Conservation (phyloP, 1,140 invertebrate species). For the Elymnias hypermnestra region DNA sequence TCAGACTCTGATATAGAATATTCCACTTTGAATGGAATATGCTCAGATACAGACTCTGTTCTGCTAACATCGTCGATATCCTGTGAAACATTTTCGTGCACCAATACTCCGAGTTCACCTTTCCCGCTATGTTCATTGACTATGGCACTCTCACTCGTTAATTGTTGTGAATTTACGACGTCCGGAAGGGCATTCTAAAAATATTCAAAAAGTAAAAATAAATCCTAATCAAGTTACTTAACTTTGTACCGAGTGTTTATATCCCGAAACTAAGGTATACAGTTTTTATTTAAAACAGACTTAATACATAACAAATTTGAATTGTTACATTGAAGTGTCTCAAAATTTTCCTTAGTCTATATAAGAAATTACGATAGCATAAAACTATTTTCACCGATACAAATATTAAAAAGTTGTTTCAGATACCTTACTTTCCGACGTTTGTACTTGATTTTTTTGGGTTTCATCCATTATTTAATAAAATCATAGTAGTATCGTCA, state of each 20-base stretch:
- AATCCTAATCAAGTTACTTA: slow-evolving; percentile 20
- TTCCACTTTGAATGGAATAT: slow-evolving; percentile 54
- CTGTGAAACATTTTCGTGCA: slow-evolving; percentile 18
- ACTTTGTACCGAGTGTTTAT: background rate
- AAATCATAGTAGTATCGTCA: slow-evolving; percentile 59
- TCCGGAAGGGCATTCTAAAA: slow-evolving; percentile 74
- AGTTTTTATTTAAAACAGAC: no score
- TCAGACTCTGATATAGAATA: slow-evolving; percentile 48
- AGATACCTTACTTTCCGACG: slow-evolving; percentile 51
- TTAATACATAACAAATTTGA: background rate
- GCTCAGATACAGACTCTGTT: slow-evolving; percentile 62
- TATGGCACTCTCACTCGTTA: slow-evolving; percentile 37
- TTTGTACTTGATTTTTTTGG: slow-evolving; percentile 42
- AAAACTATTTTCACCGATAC: no score
- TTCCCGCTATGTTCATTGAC: slow-evolving; percentile 30
- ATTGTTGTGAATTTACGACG: slow-evolving; percentile 70
- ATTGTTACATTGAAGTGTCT: background rate
- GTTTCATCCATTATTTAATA: slow-evolving; percentile 67
- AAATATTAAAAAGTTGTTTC: background rate
- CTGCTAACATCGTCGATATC: slow-evolving; percentile 40
- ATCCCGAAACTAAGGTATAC: background rate
- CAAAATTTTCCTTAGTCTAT: no score
- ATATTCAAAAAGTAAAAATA: slow-evolving; percentile 69
- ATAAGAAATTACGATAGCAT: no score
- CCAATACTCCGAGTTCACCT: slow-evolving; percentile 18